Percentiles rank a stretch among this genome's conserved stretches.
Conservation (phyloP, 2,888 invertebrate genomes). For the Pachliopta kotzebuea region DNA sequence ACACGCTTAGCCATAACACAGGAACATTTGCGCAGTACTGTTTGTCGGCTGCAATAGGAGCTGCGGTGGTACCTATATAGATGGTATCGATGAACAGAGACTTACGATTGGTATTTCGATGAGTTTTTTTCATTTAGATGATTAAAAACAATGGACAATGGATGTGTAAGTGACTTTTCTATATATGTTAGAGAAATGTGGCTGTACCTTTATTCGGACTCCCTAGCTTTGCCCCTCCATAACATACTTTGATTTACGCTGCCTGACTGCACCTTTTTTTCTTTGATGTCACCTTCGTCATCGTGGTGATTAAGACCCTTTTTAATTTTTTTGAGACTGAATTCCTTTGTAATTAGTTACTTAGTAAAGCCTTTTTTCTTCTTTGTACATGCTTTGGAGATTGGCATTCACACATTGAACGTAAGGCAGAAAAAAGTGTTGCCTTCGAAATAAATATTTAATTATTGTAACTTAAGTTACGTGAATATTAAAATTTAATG, state of each 20-base stretch:
- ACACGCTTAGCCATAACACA: no score
- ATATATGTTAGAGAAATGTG: not conserved
- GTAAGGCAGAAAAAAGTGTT: not conserved
- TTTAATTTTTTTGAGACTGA: constrained; percentile 21
- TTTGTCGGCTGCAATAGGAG: no score
- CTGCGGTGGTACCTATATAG: no score
- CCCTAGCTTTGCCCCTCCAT: constrained; percentile 3
- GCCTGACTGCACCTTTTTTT: constrained; percentile 26
- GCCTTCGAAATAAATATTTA: no score
- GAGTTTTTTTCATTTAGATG: no score
- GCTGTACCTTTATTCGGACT: constrained; percentile 6
- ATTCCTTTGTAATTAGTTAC: constrained; percentile 26
- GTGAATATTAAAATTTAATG: no score
- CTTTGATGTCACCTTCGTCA: constrained; percentile 30
- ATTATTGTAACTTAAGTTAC: no score
- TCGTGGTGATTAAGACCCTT: constrained; percentile 28
- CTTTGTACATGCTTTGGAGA: not conserved
- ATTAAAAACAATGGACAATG: no score
- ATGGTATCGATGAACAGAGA: no score
- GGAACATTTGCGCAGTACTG: no score
- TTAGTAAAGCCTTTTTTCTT: constrained; percentile 8
- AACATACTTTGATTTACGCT: constrained; percentile 24
- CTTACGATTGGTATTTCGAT: no score
- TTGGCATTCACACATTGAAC: not conserved
- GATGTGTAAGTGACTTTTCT: not conserved